phyloP scores from a whole-genome alignment of 2,797 vertebrate genomes.

The Acrossocheilus wenchowensis region DNA sequence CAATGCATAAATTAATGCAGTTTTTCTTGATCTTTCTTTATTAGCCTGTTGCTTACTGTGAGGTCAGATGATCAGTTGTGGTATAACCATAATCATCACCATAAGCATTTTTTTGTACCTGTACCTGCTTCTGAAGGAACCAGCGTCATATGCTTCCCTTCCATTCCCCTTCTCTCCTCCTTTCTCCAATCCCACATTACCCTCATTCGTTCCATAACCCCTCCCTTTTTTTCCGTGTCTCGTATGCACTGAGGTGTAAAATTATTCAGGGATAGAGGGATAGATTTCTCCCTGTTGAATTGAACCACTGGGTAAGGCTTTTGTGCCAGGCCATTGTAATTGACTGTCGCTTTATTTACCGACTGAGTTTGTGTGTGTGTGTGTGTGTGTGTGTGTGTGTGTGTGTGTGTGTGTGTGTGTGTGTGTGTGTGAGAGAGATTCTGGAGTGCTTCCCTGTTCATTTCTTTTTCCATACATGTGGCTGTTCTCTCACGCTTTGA shows the following conservation, averaged over 20 bases:
- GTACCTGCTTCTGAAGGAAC: neutral
- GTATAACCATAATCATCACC: neutral
- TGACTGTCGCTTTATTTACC: constrained; percentile 63
- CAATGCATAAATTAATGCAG: neutral
- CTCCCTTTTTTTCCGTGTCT: constrained; percentile 68
- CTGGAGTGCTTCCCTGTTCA: constrained; percentile 14
- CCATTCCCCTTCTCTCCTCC: neutral
- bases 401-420: constrained; percentile 38
- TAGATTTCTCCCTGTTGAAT: constrained; percentile 63
- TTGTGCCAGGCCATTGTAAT: constrained; percentile 60
- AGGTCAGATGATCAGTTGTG: neutral
- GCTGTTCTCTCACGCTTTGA: constrained; percentile 20
- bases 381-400: neutral
- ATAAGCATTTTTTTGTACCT: neutral
- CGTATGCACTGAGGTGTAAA: constrained; percentile 82
- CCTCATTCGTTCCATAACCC: constrained; percentile 21
- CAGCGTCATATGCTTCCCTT: neutral
- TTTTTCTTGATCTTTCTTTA: neutral
- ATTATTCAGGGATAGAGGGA: constrained; percentile 84
- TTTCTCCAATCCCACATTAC: constrained; percentile 19
- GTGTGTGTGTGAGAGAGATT: neutral
- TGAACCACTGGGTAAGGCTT: constrained; percentile 62
- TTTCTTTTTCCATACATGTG: constrained; percentile 37
- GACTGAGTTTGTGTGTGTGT: constrained; percentile 45
- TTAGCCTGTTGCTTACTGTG: neutral